Evolutionary conservation across 2,113 vertebrate genomes (phyloP).

Genomic region (Seriola aureovittata): DNA sequence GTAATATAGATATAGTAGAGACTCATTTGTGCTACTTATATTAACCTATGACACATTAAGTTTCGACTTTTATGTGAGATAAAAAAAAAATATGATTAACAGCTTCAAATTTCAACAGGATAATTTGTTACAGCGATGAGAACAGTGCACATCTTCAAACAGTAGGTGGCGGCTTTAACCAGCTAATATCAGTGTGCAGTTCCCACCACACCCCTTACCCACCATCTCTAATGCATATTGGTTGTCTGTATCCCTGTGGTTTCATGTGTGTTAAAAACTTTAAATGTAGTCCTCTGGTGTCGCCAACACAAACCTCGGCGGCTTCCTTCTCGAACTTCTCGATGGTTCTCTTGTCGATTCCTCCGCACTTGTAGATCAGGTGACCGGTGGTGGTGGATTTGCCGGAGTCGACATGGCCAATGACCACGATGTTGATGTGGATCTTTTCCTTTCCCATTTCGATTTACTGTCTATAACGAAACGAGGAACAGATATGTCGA

Average conservation of each 20-base stretch:
- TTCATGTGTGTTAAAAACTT: neutral
- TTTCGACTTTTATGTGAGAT: neutral
- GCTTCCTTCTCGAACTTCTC: slow-evolving; percentile 88
- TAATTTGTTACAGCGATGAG: neutral
- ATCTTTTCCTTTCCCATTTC: slow-evolving; percentile 85
- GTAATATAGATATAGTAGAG: neutral
- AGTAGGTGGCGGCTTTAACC: slow-evolving; percentile 62
- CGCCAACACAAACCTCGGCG: slow-evolving; percentile 67
- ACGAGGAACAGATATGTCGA: neutral
- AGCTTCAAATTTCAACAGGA: neutral
- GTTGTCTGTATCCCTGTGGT: neutral
- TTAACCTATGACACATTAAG: neutral
- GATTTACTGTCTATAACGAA: slow-evolving; percentile 60
- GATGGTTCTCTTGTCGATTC: slow-evolving; percentile 88
- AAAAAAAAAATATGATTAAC: too few relatives aligned
- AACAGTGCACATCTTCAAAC: slow-evolving; percentile 32
- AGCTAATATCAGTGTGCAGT: neutral
- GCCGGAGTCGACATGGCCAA: slow-evolving; percentile 88
- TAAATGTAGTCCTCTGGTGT: neutral
- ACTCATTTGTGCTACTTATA: neutral
- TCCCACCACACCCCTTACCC: slow-evolving; percentile 16
- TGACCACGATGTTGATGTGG: slow-evolving; percentile 89
- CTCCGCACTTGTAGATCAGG: slow-evolving; percentile 87
- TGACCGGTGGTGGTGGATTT: slow-evolving; percentile 87
- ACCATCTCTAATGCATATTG: too few relatives aligned